These are phyloP conservation scores for Phocoena sinus DNA, from an alignment of 2,113 vertebrate species.

Conservation along the genomic window DNA sequence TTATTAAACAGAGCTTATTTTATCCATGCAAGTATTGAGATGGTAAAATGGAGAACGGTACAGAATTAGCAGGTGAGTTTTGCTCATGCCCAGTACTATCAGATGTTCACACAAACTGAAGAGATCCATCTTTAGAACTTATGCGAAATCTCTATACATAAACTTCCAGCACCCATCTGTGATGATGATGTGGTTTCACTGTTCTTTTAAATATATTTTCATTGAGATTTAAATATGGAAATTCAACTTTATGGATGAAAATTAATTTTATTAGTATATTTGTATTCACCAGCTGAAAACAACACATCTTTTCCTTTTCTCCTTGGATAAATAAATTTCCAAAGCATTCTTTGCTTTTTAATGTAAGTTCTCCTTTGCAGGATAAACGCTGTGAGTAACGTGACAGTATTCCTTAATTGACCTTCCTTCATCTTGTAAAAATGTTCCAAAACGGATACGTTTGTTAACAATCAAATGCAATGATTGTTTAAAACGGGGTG, in stretches of 20 bases:
- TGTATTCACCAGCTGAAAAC: constrained; percentile 34
- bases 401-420: neutral
- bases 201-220: constrained; percentile 17
- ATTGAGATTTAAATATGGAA: constrained; percentile 49
- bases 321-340: neutral
- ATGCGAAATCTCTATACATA: neutral
- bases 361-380: constrained; percentile 46
- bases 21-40: constrained; percentile 17
- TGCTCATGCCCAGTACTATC: neutral
- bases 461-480: neutral
- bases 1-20: neutral
- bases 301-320: constrained; percentile 26
- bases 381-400: constrained; percentile 34
- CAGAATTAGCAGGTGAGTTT: neutral
- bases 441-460: neutral
- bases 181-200: constrained; percentile 29
- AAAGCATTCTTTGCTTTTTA: constrained; percentile 34
- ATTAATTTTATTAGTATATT: constrained; percentile 63
- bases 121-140: neutral
- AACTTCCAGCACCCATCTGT: constrained; percentile 54
- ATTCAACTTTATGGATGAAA: constrained; percentile 62
- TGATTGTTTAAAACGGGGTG: neutral
- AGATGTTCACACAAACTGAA: neutral
- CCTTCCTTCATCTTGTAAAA: constrained; percentile 52
- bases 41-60: neutral